Base-by-base conservation (phyloP, 2,888 invertebrate genomes). In the Therioaphis trifolii region DNA sequence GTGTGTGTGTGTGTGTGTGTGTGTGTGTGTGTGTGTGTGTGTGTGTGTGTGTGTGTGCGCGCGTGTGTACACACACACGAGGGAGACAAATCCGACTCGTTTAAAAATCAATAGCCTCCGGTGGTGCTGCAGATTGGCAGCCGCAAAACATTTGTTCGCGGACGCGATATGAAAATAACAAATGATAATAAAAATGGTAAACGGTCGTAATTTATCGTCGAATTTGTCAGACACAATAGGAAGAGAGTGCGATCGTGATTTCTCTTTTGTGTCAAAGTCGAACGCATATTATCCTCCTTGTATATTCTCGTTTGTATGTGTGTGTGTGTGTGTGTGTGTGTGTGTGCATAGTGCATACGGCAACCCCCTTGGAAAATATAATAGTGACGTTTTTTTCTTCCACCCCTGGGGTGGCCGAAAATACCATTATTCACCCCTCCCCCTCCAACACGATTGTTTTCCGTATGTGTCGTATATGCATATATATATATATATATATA, bases 181-280 rank as follows among this genome's bases (percentile, higher is more conserved):
- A 82, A 82, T 72, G 80, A 82, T 74, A 74, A 82, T 82, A 82
- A 72, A 82, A 82, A 82, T 74, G 82, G 82, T 82, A 82, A 82
- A 82, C 72, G 82, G 82, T 74, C 63, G 63, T 82, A 82, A 82
- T 82, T 82, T 82, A 82, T 82, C 63, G 82, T 63, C 52, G 63
- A 74, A 82, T 82, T 82, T 82, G 82, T 82, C 82, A 74, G 72
- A 61, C 71, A 72, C 71, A 80, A 79, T 71, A 55, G 55, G 77
- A 68, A 78, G 66, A 78, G 35, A 75, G 75, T 58, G 40, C 46
- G 78, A 24, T 71, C 52, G 58, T 43, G 79, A 80, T 80, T 80
- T 80, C 80, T 71, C 80, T 71, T 80, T 80, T 72, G 80, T 80
- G 63, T 58, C 80, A 72, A 71, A 80, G 71, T 80, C 80, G 68